Base-by-base conservation (phyloP, 2,113 vertebrate species). In the Alces alces region DNA sequence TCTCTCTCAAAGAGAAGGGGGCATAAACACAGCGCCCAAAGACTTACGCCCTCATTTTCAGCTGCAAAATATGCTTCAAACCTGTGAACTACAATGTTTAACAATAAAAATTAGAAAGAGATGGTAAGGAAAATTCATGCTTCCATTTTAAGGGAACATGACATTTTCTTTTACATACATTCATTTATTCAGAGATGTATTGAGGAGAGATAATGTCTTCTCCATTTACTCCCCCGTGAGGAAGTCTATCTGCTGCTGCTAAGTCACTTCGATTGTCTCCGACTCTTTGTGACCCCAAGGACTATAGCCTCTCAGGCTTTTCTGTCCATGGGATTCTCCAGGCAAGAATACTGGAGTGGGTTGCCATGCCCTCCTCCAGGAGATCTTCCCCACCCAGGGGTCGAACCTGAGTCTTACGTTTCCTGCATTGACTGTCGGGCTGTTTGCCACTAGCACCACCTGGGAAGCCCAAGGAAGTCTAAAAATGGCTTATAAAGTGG, bases 221-320 rank as follows among this genome's bases (percentile, higher is more conserved):
- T 43, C 70, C 14, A 12, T 88, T n/a, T 27, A 43, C 15, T 16
- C 4, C 16, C 0, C 2, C 50, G 2, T 9, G 50, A 66, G 27
- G 19, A 54, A 83, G 66, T 21, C 66, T 70, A 39, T 11, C 64
- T 66, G 7, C 17, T 66, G 16, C 64, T 66, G 64, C 61, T 66
- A 66, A n/a, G 33, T n/a, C 1, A 1, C 33, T 66, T 66, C 33
- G 19, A 10, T 10, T 1, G 0, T n/a, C 2, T n/a, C 33, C 7
- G 0, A 10, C 8, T n/a, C 16, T 66, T n/a, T 66, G 16, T 66
- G 64, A 66, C 8, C 8, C 64, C 64, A 66, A 66, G 16, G 16
- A 66, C 64, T n/a, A 7, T 10, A 66, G 33, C 64, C 33, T n/a
- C 2, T 8, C 64, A 66, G 33, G 64, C 16, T 66, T 19, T 36